These are phyloP conservation scores for Cylas formicarius DNA, from an alignment of 1,140 invertebrate species.

Conservation along the genomic window DNA sequence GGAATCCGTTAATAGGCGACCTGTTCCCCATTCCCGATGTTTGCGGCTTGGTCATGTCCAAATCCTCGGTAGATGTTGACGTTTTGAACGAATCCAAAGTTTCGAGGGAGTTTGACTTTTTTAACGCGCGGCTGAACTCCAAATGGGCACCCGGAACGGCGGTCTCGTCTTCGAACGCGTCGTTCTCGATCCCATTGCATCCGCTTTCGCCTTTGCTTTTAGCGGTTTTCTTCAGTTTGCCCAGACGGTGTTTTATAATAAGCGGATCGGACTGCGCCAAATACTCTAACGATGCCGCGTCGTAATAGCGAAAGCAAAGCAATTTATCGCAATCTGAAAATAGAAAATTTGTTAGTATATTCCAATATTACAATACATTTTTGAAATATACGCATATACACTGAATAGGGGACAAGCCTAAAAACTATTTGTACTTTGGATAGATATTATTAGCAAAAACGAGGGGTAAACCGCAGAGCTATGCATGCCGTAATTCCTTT, in stretches of 20 bases:
- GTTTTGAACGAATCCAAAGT: slow-evolving; percentile 32
- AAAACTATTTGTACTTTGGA: too few relatives aligned
- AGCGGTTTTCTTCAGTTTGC: slow-evolving; percentile 35
- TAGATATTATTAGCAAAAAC: too few relatives aligned
- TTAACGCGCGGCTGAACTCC: slow-evolving; percentile 15
- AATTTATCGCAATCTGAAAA: slow-evolving; percentile 42
- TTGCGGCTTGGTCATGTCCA: slow-evolving; percentile 26
- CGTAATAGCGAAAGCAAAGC: slow-evolving; percentile 48
- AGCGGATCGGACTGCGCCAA: slow-evolving; percentile 46
- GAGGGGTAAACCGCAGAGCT: too few relatives aligned
- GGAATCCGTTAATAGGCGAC: slow-evolving; percentile 21
- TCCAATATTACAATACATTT: too few relatives aligned
- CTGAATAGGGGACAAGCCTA: too few relatives aligned
- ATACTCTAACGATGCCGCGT: slow-evolving; percentile 42
- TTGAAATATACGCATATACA: too few relatives aligned
- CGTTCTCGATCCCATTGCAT: slow-evolving; percentile 37
- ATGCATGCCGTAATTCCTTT: too few relatives aligned
- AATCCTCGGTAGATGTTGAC: slow-evolving; percentile 35
- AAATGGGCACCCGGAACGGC: slow-evolving; percentile 15
- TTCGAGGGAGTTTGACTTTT: slow-evolving; percentile 36
- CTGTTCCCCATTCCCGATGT: slow-evolving; percentile 36
- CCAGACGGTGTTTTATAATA: slow-evolving; percentile 36
- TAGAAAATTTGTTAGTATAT: not conserved
- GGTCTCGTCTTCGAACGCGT: slow-evolving; percentile 36
- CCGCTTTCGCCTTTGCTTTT: slow-evolving; percentile 32